Base-by-base conservation (phyloP, 2,888 invertebrate genomes). In the Eueremaeus valkanovi region DNA sequence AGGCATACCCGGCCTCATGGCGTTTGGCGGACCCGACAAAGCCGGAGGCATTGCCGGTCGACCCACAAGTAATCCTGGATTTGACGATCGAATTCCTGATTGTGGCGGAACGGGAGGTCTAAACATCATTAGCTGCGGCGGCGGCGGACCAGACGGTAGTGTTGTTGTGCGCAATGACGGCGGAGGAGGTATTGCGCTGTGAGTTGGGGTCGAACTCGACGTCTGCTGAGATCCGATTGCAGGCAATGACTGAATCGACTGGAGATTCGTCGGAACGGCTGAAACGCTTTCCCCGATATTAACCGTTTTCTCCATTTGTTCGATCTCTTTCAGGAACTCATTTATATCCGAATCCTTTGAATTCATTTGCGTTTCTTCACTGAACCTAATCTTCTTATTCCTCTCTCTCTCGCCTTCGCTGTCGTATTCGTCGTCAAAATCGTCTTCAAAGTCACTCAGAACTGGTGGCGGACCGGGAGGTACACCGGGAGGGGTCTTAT, bases 381-480 rank as follows among this genome's bases (percentile, higher is more conserved):
- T 87, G 82, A 90, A 90, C 51, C 90, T 84, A 40, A 90, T 86
- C 74, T 85, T 87, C 77, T 84, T 83, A 3, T 82, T 81, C 75
- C 75, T 78, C 16, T 72, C 78, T 76, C 31, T 58, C 58, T 73
- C 74, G 29, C 72, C 75, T 1, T 75, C 74, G 29, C 36, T 72
- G n/a, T 89, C 87, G 8, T n/a, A n/a, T n/a, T 75, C 75, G 2
- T 72, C 72, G n/a, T 75, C 75, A 11, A 8, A 31, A 16, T 75
- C 55, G 18, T 68, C 68, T 24, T 88, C 87, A 80, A 90, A 88
- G 78, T 88, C 88, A 73, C 86, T 85, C 42, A 91, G 85, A 82
- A 91, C 89, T 0, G 91, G 90, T 0, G 93, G 92, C 1, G 91
- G 90, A 0, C 91, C 92, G 0, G 92, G 91, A 0, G 95, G 95